A percentile compares a stretch with the other conserved stretches of the same genome.
phyloP scores from a whole-genome alignment of 2,797 vertebrate species.

The Adrianichthys oophorus region DNA sequence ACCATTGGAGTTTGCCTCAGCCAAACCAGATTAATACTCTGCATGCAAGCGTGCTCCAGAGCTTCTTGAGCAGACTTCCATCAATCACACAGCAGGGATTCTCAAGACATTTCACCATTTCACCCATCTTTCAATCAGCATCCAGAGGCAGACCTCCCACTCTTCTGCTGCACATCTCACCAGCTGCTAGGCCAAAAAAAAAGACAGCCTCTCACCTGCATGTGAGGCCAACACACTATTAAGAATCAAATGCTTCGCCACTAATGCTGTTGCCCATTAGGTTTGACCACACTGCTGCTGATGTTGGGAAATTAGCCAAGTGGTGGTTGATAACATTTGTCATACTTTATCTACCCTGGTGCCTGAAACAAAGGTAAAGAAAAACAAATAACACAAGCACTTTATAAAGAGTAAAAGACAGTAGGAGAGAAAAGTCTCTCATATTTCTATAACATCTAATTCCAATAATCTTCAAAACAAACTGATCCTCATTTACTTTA shows the following conservation, averaged over 20 bases:
- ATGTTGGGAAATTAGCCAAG: too few species aligned
- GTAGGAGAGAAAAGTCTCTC: too few species aligned
- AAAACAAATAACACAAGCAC: too few species aligned
- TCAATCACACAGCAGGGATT: constrained; percentile 58
- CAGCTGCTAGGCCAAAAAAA: constrained; percentile 50
- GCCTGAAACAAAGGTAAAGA: too few species aligned
- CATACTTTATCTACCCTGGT: too few species aligned
- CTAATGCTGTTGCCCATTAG: too few species aligned
- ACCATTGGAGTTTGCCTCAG: constrained; percentile 22
- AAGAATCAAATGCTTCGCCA: neutral
- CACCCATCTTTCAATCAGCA: constrained; percentile 63
- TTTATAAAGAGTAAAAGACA: too few species aligned
- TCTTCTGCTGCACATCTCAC: constrained; percentile 43
- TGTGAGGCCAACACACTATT: constrained; percentile 3
- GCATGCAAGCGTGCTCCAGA: constrained; percentile 47
- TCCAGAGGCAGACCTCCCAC: constrained; percentile 31
- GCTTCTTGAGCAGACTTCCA: constrained; percentile 49
- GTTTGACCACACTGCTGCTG: too few species aligned
- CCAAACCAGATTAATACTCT: constrained; percentile 46
- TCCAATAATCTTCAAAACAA: too few species aligned
- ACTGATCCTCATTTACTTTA: too few species aligned
- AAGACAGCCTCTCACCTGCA: constrained; percentile 28
- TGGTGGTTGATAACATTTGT: too few species aligned
- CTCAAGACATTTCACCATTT: constrained; percentile 49
- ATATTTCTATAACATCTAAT: too few species aligned